phyloP scores from a whole-genome alignment of 2,113 vertebrate genomes.

The Rana temporaria region DNA sequence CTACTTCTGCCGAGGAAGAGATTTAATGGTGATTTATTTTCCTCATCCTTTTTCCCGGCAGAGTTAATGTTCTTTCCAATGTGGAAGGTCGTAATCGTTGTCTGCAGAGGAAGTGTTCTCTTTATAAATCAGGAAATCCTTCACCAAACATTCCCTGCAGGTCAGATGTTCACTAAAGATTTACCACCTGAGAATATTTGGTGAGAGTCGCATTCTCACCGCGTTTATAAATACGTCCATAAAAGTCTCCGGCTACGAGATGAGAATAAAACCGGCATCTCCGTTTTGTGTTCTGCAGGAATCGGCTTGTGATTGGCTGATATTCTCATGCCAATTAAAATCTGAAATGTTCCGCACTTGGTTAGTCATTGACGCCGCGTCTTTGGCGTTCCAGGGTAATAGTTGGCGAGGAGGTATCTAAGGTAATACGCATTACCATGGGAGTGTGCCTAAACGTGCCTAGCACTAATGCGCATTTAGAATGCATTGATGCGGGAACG shows the following conservation, averaged over 20 bases:
- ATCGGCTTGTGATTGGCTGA: background rate
- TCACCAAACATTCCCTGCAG: too few species aligned
- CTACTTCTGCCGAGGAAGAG: constrained; percentile 21
- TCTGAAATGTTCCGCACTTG: background rate
- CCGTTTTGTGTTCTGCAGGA: constrained; percentile 3
- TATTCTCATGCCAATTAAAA: background rate
- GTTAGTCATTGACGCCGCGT: background rate
- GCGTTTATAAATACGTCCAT: too few species aligned
- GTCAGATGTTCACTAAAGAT: too few species aligned
- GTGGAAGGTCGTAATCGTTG: constrained; percentile 18
- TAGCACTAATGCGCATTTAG: too few species aligned
- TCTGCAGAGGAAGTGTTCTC: background rate
- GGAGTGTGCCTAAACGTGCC: too few species aligned
- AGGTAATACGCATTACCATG: too few species aligned
- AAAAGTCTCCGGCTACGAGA: constrained; percentile 5
- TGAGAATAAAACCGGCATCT: background rate
- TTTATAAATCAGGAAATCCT: too few species aligned
- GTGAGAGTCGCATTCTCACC: too few species aligned
- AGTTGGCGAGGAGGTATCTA: too few species aligned
- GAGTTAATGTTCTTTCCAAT: constrained; percentile 10
- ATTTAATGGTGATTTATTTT: constrained; percentile 41
- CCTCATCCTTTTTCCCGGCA: constrained; percentile 11
- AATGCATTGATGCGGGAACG: too few species aligned
- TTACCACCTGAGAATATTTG: too few species aligned
- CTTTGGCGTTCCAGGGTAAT: too few species aligned